Percentiles rank a stretch among this genome's conserved stretches.
These are phyloP conservation scores for Perca schrenkii DNA, from an alignment of 2,113 vertebrate genomes.

Conservation along the genomic window DNA sequence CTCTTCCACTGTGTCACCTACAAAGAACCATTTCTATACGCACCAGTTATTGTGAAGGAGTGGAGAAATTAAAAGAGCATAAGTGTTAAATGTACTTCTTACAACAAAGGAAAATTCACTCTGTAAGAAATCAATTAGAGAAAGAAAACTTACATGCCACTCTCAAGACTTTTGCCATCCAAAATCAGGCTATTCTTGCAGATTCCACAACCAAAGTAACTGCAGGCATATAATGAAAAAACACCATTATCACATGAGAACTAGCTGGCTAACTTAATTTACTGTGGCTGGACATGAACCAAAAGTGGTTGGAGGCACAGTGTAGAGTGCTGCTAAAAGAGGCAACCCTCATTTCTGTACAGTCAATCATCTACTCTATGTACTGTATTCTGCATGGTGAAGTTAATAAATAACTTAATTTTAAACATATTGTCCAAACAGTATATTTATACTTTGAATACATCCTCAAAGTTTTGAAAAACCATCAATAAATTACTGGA, in stretches of 20 bases:
- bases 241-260: slow-evolving; percentile 62
- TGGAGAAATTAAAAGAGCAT: not conserved
- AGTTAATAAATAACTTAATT: not conserved
- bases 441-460: not conserved
- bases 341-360: not conserved
- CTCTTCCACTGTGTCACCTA: not conserved
- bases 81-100: not conserved
- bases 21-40: not conserved
- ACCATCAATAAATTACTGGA: no score
- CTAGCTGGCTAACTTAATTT: slow-evolving; percentile 61
- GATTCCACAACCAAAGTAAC: slow-evolving; percentile 16
- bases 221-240: slow-evolving; percentile 25
- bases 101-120: not conserved
- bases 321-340: not conserved
- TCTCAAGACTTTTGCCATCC: not conserved
- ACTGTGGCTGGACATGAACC: slow-evolving; percentile 26
- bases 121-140: not conserved
- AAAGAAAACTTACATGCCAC: slow-evolving; percentile 29
- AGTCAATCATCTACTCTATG: not conserved
- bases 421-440: not conserved
- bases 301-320: not conserved
- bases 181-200: slow-evolving; percentile 3
- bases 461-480: no score
- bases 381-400: not conserved
- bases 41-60: not conserved